Conservation (phyloP, 1,140 invertebrate genomes). For the Anastrepha obliqua region DNA sequence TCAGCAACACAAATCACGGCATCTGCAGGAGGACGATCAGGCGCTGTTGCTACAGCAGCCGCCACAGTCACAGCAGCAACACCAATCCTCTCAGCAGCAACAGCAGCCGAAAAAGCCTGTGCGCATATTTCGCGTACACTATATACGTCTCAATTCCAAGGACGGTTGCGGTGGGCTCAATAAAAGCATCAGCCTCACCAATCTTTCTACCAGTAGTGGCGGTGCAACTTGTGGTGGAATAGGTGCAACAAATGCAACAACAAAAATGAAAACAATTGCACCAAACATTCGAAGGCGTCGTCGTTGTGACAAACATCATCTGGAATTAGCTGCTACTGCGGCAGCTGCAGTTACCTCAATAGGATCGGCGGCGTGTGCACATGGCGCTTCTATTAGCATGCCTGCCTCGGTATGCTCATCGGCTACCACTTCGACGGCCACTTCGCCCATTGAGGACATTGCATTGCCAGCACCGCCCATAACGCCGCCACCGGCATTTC, state of each 20-base stretch:
- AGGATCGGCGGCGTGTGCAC: conserved; percentile 53
- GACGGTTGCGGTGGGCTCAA: conserved; percentile 61
- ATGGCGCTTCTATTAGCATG: conserved; percentile 61
- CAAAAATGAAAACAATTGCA: conserved; percentile 80
- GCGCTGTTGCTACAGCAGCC: conserved; percentile 59
- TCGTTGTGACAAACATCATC: conserved; percentile 79
- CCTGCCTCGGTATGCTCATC: conserved; percentile 59
- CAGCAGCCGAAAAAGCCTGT: conserved; percentile 63
- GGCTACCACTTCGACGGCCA: conserved; percentile 71
- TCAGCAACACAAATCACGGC: conserved; percentile 65
- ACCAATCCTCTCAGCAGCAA: conserved; percentile 59
- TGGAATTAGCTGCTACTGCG: conserved; percentile 75
- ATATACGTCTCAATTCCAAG: conserved; percentile 69
- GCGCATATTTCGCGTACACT: conserved; percentile 70
- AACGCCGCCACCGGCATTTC: conserved; percentile 81
- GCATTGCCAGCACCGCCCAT: conserved; percentile 78
- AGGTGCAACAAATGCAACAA: conserved; percentile 59
- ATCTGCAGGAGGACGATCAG: conserved; percentile 62
- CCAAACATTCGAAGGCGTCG: conserved; percentile 79
- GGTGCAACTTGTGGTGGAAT: background rate
- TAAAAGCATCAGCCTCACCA: conserved; percentile 53
- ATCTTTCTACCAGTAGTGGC: conserved; percentile 56
- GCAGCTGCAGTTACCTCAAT: background rate
- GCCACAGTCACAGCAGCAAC: conserved; percentile 60
- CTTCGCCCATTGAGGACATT: conserved; percentile 76